These are phyloP conservation scores for Nesidiocoris tenuis DNA, from an alignment of 2,888 invertebrate species.

Conservation along the genomic window DNA sequence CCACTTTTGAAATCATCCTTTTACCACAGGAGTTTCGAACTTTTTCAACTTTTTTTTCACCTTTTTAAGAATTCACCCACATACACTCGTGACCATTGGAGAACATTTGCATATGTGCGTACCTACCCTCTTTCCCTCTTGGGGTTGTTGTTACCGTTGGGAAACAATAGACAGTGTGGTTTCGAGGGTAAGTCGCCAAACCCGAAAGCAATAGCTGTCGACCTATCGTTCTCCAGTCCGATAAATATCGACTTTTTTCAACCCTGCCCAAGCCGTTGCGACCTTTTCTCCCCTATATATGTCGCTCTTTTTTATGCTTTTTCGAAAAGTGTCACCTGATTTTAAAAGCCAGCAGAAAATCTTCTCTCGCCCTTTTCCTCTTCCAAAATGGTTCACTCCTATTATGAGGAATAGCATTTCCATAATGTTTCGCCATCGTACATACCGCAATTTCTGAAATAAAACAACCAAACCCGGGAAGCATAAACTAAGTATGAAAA, in stretches of 20 bases:
- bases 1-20: background rate
- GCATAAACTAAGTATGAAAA: background rate
- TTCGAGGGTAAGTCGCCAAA: background rate
- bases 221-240: constrained; percentile 2
- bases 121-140: background rate
- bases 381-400: too few species aligned
- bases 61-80: background rate
- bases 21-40: background rate
- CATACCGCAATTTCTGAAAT: too few species aligned
- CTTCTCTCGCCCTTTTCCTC: background rate
- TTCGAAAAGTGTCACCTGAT: background rate
- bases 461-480: too few species aligned
- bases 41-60: background rate
- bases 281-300: background rate
- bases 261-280: background rate
- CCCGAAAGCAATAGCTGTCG: constrained; percentile 13
- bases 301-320: background rate
- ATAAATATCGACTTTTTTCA: constrained; percentile 9
- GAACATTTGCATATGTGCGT: background rate
- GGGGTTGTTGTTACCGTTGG: background rate
- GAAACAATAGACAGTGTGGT: background rate
- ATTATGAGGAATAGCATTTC: too few species aligned
- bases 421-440: too few species aligned
- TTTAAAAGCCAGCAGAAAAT: background rate
- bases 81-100: background rate